A percentile compares a stretch with the other conserved stretches of the same genome.
Conservation (phyloP, 2,797 vertebrate species). For the Rachycentron canadum region DNA sequence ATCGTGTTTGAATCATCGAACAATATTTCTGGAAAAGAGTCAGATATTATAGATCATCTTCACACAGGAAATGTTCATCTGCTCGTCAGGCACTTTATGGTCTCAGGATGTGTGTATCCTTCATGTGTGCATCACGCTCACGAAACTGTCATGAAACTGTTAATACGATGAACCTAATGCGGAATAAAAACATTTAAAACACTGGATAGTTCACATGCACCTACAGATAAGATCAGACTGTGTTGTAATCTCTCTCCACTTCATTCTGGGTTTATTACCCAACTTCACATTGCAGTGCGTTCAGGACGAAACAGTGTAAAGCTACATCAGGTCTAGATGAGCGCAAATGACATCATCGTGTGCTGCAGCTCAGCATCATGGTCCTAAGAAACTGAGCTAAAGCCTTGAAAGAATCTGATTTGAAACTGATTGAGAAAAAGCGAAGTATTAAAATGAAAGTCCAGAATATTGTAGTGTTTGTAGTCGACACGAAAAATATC, state of each 20-base stretch:
- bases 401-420: neutral
- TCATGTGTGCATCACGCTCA: neutral
- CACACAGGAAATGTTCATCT: conserved; percentile 73
- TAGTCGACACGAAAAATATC: neutral
- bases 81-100: conserved; percentile 56
- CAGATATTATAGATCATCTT: conserved; percentile 51
- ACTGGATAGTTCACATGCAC: too few relatives aligned
- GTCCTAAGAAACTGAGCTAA: neutral
- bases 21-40: neutral
- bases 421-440: neutral
- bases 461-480: neutral
- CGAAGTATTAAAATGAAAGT: neutral
- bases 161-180: neutral
- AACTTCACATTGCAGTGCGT: conserved; percentile 10
- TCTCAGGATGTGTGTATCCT: neutral
- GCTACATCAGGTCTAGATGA: neutral
- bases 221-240: conserved; percentile 4
- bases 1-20: neutral
- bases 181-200: neutral
- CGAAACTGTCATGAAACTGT: neutral
- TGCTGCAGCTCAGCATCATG: neutral
- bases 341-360: conserved; percentile 10
- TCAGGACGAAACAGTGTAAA: neutral
- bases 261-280: conserved; percentile 1
- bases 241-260: conserved; percentile 20